Percentiles rank a stretch among this genome's conserved stretches.
phyloP scores from a whole-genome alignment of 2,113 vertebrate genomes.

The Astur gentilis region DNA sequence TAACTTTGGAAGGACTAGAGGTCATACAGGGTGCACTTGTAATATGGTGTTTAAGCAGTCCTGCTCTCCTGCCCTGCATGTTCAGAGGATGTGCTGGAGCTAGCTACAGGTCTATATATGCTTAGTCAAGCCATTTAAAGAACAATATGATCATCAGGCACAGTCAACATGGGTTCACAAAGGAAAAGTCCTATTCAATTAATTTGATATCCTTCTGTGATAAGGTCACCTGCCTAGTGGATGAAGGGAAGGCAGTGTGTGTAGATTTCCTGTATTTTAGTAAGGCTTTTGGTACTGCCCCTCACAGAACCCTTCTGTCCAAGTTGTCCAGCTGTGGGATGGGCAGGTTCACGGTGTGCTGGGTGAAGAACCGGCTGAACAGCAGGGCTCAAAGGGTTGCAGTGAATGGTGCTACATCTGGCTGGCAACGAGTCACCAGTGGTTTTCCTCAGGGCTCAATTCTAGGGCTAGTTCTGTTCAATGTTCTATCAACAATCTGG shows the following conservation, averaged over 20 bases:
- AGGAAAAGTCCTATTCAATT: not conserved
- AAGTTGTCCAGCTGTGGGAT: not conserved
- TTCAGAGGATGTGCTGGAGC: not conserved
- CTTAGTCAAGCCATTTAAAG: not conserved
- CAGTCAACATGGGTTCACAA: not conserved
- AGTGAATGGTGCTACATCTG: not conserved
- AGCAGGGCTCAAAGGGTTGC: not conserved
- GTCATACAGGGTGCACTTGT: no score
- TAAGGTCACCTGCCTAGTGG: not conserved
- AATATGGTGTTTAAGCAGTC: not conserved
- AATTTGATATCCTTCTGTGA: not conserved
- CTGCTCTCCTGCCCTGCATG: not conserved
- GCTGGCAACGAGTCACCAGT: rapidly evolving
- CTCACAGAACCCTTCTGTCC: not conserved
- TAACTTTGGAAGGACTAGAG: not conserved
- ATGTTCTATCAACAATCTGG: not conserved
- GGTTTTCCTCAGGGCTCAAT: not conserved
- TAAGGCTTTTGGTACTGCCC: not conserved
- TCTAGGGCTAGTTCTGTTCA: not conserved
- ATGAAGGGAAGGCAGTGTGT: not conserved
- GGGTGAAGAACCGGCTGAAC: not conserved
- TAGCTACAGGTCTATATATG: not conserved
- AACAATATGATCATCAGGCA: not conserved
- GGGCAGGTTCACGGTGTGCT: rapidly evolving
- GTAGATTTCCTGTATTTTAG: not conserved